A percentile compares a stretch with the other conserved stretches of the same genome.
These are phyloP conservation scores for Toxostoma redivivum DNA, from an alignment of 2,113 vertebrate species.

Conservation along the genomic window DNA sequence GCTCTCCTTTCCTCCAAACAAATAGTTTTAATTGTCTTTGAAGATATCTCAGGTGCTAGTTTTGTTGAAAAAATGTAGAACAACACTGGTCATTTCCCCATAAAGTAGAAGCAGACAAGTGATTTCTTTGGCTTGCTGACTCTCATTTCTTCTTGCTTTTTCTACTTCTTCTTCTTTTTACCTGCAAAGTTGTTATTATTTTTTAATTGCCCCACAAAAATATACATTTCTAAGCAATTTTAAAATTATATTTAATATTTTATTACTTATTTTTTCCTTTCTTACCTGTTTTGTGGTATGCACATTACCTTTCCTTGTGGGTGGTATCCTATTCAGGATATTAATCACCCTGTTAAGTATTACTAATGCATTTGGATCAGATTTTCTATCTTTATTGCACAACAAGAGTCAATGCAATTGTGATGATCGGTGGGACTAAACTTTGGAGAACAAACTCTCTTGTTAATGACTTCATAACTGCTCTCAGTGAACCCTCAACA, in stretches of 20 bases:
- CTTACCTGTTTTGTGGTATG: not conserved
- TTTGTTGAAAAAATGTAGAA: constrained; percentile 7
- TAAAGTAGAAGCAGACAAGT: not conserved
- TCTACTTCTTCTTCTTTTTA: not conserved
- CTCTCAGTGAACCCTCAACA: not conserved
- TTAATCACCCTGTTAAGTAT: not conserved
- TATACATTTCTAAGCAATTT: not conserved
- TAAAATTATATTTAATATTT: not conserved
- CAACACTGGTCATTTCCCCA: not conserved
- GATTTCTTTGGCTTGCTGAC: not conserved
- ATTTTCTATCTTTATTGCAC: not conserved
- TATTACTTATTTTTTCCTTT: not conserved
- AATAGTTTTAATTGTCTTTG: constrained; percentile 11
- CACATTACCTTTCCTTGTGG: not conserved
- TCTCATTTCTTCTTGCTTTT: not conserved
- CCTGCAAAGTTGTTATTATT: not conserved
- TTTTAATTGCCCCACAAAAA: not conserved
- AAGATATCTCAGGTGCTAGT: not conserved
- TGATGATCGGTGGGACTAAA: not conserved
- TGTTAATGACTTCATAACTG: not conserved
- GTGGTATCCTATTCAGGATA: not conserved
- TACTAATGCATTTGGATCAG: not conserved
- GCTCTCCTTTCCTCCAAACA: not conserved
- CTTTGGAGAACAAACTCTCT: not conserved
- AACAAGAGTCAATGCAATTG: not conserved